Evolutionary conservation across 2,797 vertebrate genomes (phyloP).

Genomic region (Lacerta agilis): DNA sequence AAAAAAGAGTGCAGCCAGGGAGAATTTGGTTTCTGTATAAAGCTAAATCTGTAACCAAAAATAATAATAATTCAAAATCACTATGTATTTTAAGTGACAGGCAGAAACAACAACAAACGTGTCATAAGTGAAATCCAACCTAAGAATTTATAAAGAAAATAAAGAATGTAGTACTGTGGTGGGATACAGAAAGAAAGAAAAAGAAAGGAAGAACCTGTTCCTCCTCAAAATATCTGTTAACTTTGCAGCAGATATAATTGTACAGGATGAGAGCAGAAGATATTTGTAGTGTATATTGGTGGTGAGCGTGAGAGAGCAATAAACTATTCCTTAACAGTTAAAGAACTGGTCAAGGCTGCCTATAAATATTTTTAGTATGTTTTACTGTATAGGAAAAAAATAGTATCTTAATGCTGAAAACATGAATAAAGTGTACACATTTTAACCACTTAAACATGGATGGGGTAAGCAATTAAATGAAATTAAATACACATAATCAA

Average conservation of each 20-base stretch:
- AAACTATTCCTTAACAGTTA: slow-evolving; percentile 56
- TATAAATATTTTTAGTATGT: slow-evolving; percentile 60
- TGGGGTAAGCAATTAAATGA: background rate
- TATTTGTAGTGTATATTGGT: background rate
- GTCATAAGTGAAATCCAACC: slow-evolving; percentile 72
- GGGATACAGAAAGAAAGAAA: slow-evolving; percentile 67
- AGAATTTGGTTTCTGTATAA: no score
- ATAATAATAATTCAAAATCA: slow-evolving; percentile 46
- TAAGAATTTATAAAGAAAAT: slow-evolving; percentile 58
- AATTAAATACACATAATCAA: background rate
- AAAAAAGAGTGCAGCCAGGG: background rate
- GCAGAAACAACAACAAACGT: slow-evolving; percentile 68
- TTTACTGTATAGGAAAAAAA: background rate
- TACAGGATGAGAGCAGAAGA: slow-evolving; percentile 59
- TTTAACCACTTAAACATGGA: background rate
- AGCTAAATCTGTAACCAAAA: background rate
- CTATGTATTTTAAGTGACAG: slow-evolving; percentile 69
- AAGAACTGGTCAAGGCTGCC: slow-evolving; percentile 51
- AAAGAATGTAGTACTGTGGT: slow-evolving; percentile 51
- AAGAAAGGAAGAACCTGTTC: slow-evolving; percentile 45
- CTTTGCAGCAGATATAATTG: slow-evolving; percentile 61
- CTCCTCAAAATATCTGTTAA: slow-evolving; percentile 70
- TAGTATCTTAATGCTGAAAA: background rate
- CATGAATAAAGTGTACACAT: background rate
- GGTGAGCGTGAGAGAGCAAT: slow-evolving; percentile 4